A percentile compares a stretch with the other conserved stretches of the same genome.
Evolutionary conservation across 2,113 vertebrate species (phyloP).

Genomic region (Reinhardtius hippoglossoides): DNA sequence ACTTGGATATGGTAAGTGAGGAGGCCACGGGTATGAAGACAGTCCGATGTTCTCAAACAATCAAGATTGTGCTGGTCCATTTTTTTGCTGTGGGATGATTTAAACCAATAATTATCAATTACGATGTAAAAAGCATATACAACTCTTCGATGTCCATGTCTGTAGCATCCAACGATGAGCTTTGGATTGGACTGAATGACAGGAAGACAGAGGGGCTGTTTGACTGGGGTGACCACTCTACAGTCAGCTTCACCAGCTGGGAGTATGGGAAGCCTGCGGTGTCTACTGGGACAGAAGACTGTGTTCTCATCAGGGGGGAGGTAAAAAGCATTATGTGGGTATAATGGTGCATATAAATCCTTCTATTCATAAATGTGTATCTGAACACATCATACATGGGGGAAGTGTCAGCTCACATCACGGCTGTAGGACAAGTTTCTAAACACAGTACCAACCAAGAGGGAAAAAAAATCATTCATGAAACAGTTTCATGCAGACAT

Average conservation of each 20-base stretch:
- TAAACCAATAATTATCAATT: background rate
- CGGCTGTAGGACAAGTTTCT: too few relatives aligned
- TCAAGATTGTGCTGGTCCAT: too few relatives aligned
- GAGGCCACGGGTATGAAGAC: background rate
- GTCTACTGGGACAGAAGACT: conserved; percentile 83
- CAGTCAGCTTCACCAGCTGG: conserved; percentile 90
- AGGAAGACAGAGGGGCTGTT: conserved; percentile 89
- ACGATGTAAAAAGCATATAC: background rate
- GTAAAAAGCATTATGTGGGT: conserved; percentile 64
- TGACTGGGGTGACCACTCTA: conserved; percentile 91
- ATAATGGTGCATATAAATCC: background rate
- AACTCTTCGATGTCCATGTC: conserved; percentile 1
- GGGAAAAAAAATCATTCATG: too few relatives aligned
- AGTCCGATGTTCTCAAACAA: background rate
- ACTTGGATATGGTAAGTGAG: conserved; percentile 89
- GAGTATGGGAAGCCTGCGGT: conserved; percentile 85
- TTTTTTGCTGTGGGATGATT: background rate
- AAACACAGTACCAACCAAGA: too few relatives aligned
- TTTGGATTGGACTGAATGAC: conserved; percentile 96
- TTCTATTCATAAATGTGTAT: too few relatives aligned
- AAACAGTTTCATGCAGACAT: background rate
- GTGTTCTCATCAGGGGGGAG: conserved; percentile 89
- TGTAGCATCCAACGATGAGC: conserved; percentile 85
- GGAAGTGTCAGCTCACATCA: too few relatives aligned
- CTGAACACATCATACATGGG: too few relatives aligned